These are phyloP conservation scores for Homarus americanus DNA, from an alignment of 1,140 invertebrate genomes.

Conservation along the genomic window DNA sequence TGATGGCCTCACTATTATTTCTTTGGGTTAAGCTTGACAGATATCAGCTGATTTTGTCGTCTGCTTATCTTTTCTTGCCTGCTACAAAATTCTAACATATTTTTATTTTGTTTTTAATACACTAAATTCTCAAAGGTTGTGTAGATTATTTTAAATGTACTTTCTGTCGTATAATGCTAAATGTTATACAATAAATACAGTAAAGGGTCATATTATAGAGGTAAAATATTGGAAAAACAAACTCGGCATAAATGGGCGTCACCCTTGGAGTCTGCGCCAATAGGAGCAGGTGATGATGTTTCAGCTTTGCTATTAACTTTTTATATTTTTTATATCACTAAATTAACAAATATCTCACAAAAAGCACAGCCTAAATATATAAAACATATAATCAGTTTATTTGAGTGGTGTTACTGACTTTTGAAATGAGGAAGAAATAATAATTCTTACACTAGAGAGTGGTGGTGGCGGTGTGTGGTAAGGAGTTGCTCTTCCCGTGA, in stretches of 20 bases:
- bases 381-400: neutral
- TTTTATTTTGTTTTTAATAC: neutral
- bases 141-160: neutral
- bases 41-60: slow-evolving; percentile 71
- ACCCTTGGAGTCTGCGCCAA: slow-evolving; percentile 69
- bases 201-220: neutral
- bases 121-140: neutral
- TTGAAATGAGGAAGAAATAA: no score
- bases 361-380: neutral
- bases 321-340: neutral
- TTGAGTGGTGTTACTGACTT: neutral
- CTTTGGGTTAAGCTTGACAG: slow-evolving; percentile 59
- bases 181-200: neutral
- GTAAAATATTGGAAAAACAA: slow-evolving; percentile 55
- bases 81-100: neutral
- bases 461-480: slow-evolving; percentile 20
- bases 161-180: neutral
- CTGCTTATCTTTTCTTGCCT: slow-evolving; percentile 24
- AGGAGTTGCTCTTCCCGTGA: slow-evolving; percentile 50
- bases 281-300: neutral
- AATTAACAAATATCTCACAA: neutral
- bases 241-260: slow-evolving; percentile 40
- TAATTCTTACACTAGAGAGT: no score
- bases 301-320: neutral
- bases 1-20: neutral